Base-by-base conservation (phyloP, 2,888 invertebrate genomes). In the Kryphioiulus occultus region DNA sequence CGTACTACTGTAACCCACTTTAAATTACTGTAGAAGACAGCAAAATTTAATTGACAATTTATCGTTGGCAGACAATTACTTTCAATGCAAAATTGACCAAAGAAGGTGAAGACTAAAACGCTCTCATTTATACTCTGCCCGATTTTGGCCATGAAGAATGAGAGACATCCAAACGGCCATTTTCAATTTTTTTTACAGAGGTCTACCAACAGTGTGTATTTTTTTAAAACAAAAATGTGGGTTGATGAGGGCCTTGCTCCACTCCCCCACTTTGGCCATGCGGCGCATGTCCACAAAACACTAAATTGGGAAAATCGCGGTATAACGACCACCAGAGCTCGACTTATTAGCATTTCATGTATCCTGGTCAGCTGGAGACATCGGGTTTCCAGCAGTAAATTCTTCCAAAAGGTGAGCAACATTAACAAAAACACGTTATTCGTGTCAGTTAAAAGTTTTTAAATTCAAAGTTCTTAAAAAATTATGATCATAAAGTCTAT, bases 301-400 rank as follows among this genome's bases (percentile, higher is more conserved):
- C 2, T 1, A 78, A 78, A 30, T 78, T 30, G 7, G 78, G 30
- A 4, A 30, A 30, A 78, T 26, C 3, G 26, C 78, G 15, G 30
- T 3, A 78, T 78, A 78, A 78, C 17, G 78, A 78, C 78, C 78
- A 78, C 30, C 78, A 32, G 30, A 78, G 15, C 30, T 32, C 78
- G 17, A 78, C 4, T 32, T 32, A 78, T 30, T 26, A 30, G 30
- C 78, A 78, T 78, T 78, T 78, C 78, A 17, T 78, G 30, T 30
- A 78, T 78, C 78, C 78, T 78, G 78, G 30, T 78, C 78, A 78
- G 78, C 78, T 78, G 78, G 78, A 78, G 30, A 78, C 78, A 78
- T 78, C 78, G 26, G 30, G 78, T 78, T 32, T 32, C 15, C 12
- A 78, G 30, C 30, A 15, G 26, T 17, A 78, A 78, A 78, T 78